Percentiles rank a stretch among this genome's conserved stretches.
Evolutionary conservation across 2,797 vertebrate genomes (phyloP).

Genomic region (Mycteria americana): DNA sequence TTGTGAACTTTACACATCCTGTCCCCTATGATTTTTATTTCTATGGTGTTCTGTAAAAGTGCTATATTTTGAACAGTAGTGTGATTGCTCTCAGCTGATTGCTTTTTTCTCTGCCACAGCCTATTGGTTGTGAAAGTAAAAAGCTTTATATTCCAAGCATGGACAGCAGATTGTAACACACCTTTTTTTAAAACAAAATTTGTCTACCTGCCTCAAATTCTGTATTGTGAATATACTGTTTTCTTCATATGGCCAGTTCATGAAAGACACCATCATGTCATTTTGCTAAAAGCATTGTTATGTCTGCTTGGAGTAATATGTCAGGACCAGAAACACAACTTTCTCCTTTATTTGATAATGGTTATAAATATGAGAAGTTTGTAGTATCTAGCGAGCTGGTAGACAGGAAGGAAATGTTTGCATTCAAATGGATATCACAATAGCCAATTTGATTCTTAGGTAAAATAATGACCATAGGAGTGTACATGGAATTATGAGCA

Average conservation of each 20-base stretch:
- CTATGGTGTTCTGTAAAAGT: background rate
- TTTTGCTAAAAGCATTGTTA: slow-evolving; percentile 1
- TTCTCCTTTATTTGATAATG: slow-evolving; percentile 66
- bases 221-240: background rate
- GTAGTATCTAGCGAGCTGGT: background rate
- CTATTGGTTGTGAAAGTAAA: background rate
- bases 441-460: background rate
- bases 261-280: background rate
- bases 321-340: slow-evolving; percentile 44
- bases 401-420: slow-evolving; percentile 9
- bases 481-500: background rate
- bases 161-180: background rate
- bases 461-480: background rate
- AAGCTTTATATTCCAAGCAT: background rate
- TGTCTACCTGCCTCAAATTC: background rate
- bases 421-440: background rate
- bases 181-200: background rate
- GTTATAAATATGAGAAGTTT: background rate
- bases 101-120: background rate
- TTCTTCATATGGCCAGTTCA: background rate
- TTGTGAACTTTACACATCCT: background rate
- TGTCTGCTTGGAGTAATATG: slow-evolving; percentile 46
- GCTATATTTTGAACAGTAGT: background rate
- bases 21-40: background rate
- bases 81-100: background rate